Evolutionary conservation across 2,888 invertebrate genomes (phyloP).

Genomic region (Euzophera pinguis): DNA sequence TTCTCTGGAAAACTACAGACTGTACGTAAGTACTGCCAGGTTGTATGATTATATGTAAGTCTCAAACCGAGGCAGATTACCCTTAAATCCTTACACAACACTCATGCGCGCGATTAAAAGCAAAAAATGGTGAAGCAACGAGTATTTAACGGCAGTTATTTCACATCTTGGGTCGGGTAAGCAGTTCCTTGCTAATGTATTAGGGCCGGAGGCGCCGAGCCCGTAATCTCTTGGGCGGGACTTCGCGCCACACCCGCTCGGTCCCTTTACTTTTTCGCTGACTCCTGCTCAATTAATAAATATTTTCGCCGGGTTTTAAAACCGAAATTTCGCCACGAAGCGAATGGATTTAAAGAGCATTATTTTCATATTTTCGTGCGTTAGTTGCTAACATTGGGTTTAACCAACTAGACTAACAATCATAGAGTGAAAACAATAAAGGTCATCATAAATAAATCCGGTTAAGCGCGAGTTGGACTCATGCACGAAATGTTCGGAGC

Average conservation of each 20-base stretch:
- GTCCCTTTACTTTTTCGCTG: conserved; percentile 22
- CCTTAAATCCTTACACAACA: too few species aligned
- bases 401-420: too few species aligned
- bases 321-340: conserved; percentile 17
- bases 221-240: conserved; percentile 13
- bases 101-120: too few species aligned
- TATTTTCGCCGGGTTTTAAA: conserved; percentile 14
- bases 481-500: too few species aligned
- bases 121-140: too few species aligned
- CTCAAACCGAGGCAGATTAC: too few species aligned
- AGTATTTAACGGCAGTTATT: neutral
- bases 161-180: conserved; percentile 3
- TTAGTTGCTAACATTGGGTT: neutral
- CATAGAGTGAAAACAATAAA: too few species aligned
- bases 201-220: conserved; percentile 9
- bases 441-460: too few species aligned
- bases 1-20: too few species aligned
- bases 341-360: neutral
- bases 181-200: conserved; percentile 6
- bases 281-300: conserved; percentile 23
- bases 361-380: neutral
- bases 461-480: too few species aligned
- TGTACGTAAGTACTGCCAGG: too few species aligned
- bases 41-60: too few species aligned
- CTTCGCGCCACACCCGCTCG: conserved; percentile 5